Conservation (phyloP, 2,113 vertebrate species). For the Nothoprocta perdicaria region DNA sequence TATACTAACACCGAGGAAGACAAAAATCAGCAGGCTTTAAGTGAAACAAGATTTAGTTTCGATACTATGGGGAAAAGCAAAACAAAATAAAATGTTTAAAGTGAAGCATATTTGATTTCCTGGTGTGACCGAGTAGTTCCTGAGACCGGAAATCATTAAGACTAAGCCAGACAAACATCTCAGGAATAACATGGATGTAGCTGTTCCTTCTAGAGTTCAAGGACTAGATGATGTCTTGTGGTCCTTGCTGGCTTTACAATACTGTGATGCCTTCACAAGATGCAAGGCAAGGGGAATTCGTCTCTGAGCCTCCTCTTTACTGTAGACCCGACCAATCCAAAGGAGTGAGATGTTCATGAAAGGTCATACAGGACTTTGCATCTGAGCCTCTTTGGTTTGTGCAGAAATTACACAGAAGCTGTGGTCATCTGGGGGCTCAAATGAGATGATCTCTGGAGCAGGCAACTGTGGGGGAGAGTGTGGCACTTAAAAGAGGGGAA, state of each 20-base stretch:
- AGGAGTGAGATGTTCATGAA: background rate
- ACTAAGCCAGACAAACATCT: background rate
- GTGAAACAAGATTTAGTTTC: background rate
- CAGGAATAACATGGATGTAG: background rate
- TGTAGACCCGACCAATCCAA: background rate
- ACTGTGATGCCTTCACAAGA: background rate
- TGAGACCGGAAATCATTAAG: background rate
- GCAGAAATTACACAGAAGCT: accelerated
- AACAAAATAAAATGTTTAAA: background rate
- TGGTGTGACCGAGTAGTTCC: background rate
- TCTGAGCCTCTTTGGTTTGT: background rate
- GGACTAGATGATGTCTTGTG: background rate
- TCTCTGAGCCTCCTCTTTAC: background rate
- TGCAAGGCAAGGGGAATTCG: background rate
- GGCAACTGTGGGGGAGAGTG: accelerated
- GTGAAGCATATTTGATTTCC: background rate
- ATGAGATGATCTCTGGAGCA: background rate
- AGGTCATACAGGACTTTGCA: background rate
- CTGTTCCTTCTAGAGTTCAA: background rate
- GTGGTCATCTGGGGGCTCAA: background rate
- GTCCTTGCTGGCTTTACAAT: background rate
- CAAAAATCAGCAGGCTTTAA: too few species aligned
- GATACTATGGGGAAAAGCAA: background rate
- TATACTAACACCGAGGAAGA: too few species aligned
- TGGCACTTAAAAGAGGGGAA: background rate